Evolutionary conservation across 2,888 invertebrate species (phyloP), one percentile per base, ranked within the genome.

Genomic region (Morpho deidamia): DNA sequence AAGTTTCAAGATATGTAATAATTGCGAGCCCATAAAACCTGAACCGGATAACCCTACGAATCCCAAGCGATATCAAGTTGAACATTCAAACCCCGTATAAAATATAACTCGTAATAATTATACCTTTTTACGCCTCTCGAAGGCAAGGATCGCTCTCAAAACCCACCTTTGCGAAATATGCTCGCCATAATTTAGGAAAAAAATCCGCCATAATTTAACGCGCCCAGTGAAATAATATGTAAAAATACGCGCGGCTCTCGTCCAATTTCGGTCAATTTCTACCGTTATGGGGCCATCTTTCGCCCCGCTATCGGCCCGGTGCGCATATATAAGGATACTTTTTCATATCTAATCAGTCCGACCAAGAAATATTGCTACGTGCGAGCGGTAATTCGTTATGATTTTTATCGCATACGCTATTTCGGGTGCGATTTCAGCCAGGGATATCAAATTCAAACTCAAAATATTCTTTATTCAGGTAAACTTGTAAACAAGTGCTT

Each of bases 301-400:
- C 71, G 70, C 65, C 61, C 75, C 80, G 78, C 80, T 85, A 85
- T 86, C 86, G 81, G 68, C 71, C 76, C 72, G 72, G 69, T 69
- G 68, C 70, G 73, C 76, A 86, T 87, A 84, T 83, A 86, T 86
- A 83, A 81, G 72, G 77, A 74, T 82, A 81, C 83, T 83, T 83
- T 83, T 82, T 80, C 78, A 78, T 85, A 86, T 84, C 83, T 85
- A 84, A 86, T 86, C 84, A 84, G 78, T 69, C 71, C 65, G 71
- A 4, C 65, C 70, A 71, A 76, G 81, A 82, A 78, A 81, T 81
- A 83, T 83, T 76, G 75, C 74, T 72, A 72, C 70, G 70, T 67
- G 68, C 67, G 68, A 73, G 65, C 70, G 49, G 77, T 79, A 74
- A 78, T 73, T 76, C 66, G 71, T 69, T 70, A 66, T 68, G 70